A percentile compares a stretch with the other conserved stretches of the same genome.
Evolutionary conservation across 2,797 vertebrate species (phyloP).

Genomic region (Poecilia velifera): DNA sequence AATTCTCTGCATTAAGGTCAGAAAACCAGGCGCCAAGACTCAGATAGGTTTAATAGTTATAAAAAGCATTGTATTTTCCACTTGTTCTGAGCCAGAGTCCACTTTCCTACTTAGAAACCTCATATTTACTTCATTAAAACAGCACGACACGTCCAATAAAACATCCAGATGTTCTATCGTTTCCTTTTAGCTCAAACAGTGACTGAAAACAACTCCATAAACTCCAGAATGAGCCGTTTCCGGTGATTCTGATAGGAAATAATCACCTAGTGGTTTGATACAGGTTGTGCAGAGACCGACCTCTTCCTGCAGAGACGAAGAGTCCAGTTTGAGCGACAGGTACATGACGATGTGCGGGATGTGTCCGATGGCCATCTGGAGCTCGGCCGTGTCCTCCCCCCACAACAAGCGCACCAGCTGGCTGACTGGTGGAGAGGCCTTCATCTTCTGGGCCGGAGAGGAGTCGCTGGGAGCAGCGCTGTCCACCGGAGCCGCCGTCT

Average conservation of each 20-base stretch:
- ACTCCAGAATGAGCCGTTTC: not conserved
- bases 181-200: not conserved
- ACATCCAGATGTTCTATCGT: not conserved
- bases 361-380: constrained; percentile 82
- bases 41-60: not conserved
- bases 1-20: not conserved
- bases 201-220: not conserved
- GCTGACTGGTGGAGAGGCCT: constrained; percentile 77
- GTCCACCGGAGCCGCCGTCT: constrained; percentile 75
- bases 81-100: not conserved
- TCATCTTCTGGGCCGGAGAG: constrained; percentile 36
- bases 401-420: constrained; percentile 89
- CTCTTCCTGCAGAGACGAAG: constrained; percentile 87
- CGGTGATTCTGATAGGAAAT: not conserved
- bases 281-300: constrained; percentile 67
- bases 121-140: too few species aligned
- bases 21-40: not conserved
- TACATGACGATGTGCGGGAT: constrained; percentile 91
- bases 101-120: not conserved
- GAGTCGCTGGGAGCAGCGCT: constrained; percentile 19
- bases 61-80: not conserved
- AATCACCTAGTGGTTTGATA: too few species aligned
- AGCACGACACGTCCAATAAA: not conserved
- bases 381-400: constrained; percentile 83
- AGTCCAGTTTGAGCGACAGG: constrained; percentile 89